A percentile compares a stretch with the other conserved stretches of the same genome.
Evolutionary conservation across 2,797 vertebrate genomes (phyloP).

Genomic region (Lepidocolaptes lacrymiger): DNA sequence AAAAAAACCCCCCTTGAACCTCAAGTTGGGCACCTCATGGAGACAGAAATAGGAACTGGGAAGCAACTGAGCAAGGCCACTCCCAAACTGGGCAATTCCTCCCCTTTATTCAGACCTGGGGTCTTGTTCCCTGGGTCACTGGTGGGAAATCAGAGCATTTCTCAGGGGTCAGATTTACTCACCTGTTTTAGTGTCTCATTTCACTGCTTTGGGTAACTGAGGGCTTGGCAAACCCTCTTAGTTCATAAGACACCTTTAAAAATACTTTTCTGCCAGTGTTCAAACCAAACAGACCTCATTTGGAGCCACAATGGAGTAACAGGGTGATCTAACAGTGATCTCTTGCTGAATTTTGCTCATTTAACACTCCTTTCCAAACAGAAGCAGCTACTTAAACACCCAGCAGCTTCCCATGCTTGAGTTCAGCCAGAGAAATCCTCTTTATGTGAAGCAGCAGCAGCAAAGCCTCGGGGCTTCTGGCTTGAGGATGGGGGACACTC

Average conservation of each 20-base stretch:
- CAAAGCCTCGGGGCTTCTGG: not conserved
- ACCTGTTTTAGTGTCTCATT: too few relatives aligned
- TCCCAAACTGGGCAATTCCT: conserved; percentile 7
- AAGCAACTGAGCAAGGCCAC: not conserved
- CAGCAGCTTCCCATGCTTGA: not conserved
- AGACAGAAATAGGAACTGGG: not conserved
- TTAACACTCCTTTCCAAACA: not conserved
- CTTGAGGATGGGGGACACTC: not conserved
- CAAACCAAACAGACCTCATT: not conserved
- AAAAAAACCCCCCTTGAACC: not conserved
- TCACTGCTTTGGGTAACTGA: not conserved
- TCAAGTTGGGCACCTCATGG: not conserved
- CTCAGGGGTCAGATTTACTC: not conserved
- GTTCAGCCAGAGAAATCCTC: not conserved
- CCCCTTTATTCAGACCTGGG: not conserved
- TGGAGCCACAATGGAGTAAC: fast-evolving
- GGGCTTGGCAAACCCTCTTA: not conserved
- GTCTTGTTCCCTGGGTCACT: not conserved
- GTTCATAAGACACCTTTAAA: not conserved
- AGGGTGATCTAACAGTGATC: not conserved
- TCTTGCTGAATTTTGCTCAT: not conserved
- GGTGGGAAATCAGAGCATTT: not conserved
- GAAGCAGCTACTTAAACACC: not conserved
- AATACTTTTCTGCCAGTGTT: not conserved
- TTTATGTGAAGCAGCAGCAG: not conserved